phyloP scores from a whole-genome alignment of 2,797 vertebrate species.

The Thaleichthys pacificus region DNA sequence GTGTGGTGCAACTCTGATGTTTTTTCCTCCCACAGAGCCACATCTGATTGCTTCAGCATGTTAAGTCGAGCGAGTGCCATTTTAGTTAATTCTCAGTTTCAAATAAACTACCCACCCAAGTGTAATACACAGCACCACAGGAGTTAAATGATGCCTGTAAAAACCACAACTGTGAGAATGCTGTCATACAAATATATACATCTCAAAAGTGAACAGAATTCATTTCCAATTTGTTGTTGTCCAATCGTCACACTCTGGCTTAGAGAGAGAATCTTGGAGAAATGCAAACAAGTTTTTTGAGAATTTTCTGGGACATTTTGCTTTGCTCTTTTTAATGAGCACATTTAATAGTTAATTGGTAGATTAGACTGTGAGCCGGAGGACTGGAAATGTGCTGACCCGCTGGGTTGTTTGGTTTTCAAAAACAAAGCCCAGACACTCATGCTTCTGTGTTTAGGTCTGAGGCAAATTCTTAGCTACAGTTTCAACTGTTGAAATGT shows the following conservation, averaged over 20 bases:
- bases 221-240: background rate
- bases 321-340: constrained; percentile 64
- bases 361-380: constrained; percentile 62
- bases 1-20: background rate
- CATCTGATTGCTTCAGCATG: constrained; percentile 15
- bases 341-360: constrained; percentile 68
- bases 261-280: constrained; percentile 31
- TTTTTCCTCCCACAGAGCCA: constrained; percentile 26
- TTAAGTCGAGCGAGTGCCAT: constrained; percentile 9
- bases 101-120: constrained; percentile 45
- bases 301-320: constrained; percentile 59
- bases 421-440: constrained; percentile 61
- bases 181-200: background rate
- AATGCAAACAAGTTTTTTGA: constrained; percentile 24
- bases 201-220: background rate
- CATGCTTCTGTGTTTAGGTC: constrained; percentile 57
- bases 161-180: constrained; percentile 12
- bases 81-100: constrained; percentile 34
- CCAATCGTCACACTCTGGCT: constrained; percentile 27
- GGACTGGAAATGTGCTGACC: constrained; percentile 57
- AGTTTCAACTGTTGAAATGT: constrained; percentile 51
- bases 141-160: constrained; percentile 35
- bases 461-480: constrained; percentile 41
- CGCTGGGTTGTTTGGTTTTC: constrained; percentile 60
- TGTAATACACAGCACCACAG: constrained; percentile 27